Percentiles rank a stretch among this genome's conserved stretches.
phyloP scores from a whole-genome alignment of 2,888 invertebrate genomes.

The Tridacna crocea region DNA sequence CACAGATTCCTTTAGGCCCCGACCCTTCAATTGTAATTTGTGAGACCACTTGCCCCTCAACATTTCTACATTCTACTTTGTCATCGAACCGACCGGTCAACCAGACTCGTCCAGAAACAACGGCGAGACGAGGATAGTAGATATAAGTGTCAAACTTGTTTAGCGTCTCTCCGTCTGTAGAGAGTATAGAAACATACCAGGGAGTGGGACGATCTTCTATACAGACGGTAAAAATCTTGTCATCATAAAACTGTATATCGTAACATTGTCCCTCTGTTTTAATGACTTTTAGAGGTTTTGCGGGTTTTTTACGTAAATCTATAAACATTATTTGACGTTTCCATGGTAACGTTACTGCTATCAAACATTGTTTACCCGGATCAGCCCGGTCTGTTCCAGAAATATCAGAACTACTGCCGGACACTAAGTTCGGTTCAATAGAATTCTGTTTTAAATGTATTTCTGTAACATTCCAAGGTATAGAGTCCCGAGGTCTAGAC shows the following conservation, averaged over 20 bases:
- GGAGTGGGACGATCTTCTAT: not conserved
- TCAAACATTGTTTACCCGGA: not conserved
- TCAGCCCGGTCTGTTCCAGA: constrained; percentile 9
- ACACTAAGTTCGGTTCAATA: constrained; percentile 4
- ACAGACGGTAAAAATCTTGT: constrained; percentile 13
- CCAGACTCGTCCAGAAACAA: not conserved
- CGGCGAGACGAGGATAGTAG: not conserved
- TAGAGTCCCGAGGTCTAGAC: constrained; percentile 10
- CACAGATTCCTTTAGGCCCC: not conserved
- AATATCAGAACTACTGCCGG: constrained; percentile 11
- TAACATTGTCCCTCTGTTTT: not conserved
- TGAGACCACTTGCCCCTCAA: not conserved
- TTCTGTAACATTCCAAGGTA: constrained; percentile 14
- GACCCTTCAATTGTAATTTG: not conserved
- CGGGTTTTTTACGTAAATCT: not conserved
- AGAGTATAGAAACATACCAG: not conserved
- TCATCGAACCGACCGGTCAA: not conserved
- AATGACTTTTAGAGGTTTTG: not conserved
- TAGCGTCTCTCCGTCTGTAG: not conserved
- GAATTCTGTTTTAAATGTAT: constrained; percentile 6
- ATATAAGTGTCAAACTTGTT: not conserved
- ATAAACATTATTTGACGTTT: constrained; percentile 3
- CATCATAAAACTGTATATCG: not conserved
- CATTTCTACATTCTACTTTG: not conserved
- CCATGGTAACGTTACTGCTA: not conserved